Evolutionary conservation across 2,797 vertebrate genomes (phyloP), one percentile per base, ranked within the genome.

Genomic region (Borostomias antarcticus): DNA sequence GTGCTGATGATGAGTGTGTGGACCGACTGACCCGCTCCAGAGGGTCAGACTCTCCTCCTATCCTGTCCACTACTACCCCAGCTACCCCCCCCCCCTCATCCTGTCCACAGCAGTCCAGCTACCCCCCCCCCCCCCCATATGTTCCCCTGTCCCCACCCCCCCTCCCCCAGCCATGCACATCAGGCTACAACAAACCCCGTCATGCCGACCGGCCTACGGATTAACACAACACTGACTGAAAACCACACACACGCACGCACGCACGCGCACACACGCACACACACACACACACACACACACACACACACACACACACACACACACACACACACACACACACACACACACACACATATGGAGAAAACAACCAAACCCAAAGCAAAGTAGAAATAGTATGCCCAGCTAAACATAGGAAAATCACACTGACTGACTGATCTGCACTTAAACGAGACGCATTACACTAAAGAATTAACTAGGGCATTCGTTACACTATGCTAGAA

Each of bases 41-140:
- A 3, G 25, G 32, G 29, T 30, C 29, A 21, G n/a, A n/a, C n/a
- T n/a, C n/a, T n/a, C n/a, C n/a, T n/a, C n/a, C n/a, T n/a, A n/a
- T n/a, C n/a, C n/a, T n/a, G n/a, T n/a, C n/a, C n/a, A n/a, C n/a
- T n/a, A n/a, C n/a, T n/a, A n/a, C 19, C 29, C 15, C 29, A 2
- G 26, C 21, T 37, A 53, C 2, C 48, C 45, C 45, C 23, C n/a
- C 28, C 60, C 23, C n/a, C n/a, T n/a, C n/a, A n/a, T n/a, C n/a
- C n/a, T 32, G 23, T 50, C 37, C 54, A 48, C 40, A 33, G 37
- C 64, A 58, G 52, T 21, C 64, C 64, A 66, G 64, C 64, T 58
- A 40, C 32, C 25, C 13, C 11, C n/a, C n/a, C n/a, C n/a, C n/a
- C n/a, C n/a, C n/a, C n/a, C n/a, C n/a, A n/a, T n/a, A n/a, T n/a